Base-by-base conservation (phyloP, 1,140 invertebrate genomes). In the Heliconius eleuchia region DNA sequence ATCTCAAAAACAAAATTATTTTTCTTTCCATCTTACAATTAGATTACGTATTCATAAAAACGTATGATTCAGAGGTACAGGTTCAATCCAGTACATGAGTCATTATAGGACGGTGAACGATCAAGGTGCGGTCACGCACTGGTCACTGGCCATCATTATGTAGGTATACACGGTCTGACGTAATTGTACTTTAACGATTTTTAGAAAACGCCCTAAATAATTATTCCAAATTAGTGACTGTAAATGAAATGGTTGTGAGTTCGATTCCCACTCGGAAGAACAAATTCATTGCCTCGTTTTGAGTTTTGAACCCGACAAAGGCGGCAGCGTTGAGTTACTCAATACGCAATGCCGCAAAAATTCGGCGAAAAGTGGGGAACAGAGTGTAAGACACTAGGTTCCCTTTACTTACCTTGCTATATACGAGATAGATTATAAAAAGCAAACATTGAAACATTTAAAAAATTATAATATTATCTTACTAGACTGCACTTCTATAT, bases 121-220 rank as follows among this genome's bases (percentile, higher is more conserved):
- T 66, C 27, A 13, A 66, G 60, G 60, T 18, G 60, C 27, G 60
- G 60, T 66, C 55, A 23, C 55, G 8, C 27, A 30, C 11, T 30
- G 60, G 60, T 16, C 60, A 30, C 6, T 57, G 55, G 60, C 16
- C 60, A 66, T 66, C 27, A 66, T 66, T 66, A 57, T 23, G 52
- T 55, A 19, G 52, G 52, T n/a, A 55, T 55, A 23, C 19, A 23
- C 55, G n/a, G 19, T 4, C n/a, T 57, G 55, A 57, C 55, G 55
- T 57, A 57, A 57, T 57, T 57, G 55, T 57, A 57, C 55, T 57
- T 57, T 57, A 57, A 57, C 55, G 55, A 57, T 57, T 23, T 57
- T n/a, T 57, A 57, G 55, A 57, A 57, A 9, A 57, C 19, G n/a
- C 50, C 50, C 50, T 18, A 52, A 52, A 52, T 52, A 52, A 52